Conservation (phyloP, 2,888 invertebrate species). For the Selenia dentaria region DNA sequence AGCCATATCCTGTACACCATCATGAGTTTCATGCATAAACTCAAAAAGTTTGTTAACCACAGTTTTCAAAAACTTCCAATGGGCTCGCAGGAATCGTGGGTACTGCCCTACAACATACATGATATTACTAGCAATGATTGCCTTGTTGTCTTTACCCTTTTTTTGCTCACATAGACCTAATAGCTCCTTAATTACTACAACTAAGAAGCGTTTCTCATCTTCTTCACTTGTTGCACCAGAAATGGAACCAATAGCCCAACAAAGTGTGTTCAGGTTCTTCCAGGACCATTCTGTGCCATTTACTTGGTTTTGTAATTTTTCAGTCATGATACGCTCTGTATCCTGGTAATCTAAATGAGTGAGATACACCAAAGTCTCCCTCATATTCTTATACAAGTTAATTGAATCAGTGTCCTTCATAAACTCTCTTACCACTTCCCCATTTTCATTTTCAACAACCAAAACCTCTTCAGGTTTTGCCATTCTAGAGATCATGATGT, state of each 20-base stretch:
- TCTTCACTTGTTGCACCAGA: conserved; percentile 99
- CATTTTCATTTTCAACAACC: conserved; percentile 99
- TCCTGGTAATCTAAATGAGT: conserved; percentile 99
- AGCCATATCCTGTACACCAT: conserved; percentile 99
- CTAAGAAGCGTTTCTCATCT: conserved; percentile 99
- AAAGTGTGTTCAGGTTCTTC: conserved; percentile 99
- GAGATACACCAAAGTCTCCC: conserved; percentile 98
- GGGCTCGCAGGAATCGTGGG: conserved; percentile 98
- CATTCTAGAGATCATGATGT: conserved; percentile 99
- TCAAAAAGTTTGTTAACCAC: conserved; percentile 99
- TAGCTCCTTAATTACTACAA: conserved; percentile 99
- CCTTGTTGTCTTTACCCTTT: conserved; percentile 99
- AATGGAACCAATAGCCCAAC: conserved; percentile 99
- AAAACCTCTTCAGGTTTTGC: conserved; percentile 99
- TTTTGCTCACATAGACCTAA: conserved; percentile 99
- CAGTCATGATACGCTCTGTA: conserved; percentile 99
- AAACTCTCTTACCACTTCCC: conserved; percentile 99
- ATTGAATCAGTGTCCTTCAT: conserved; percentile 99
- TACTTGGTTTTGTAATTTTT: conserved; percentile 98
- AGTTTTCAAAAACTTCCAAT: conserved; percentile 99
- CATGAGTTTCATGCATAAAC: conserved; percentile 99
- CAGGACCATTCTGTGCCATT: conserved; percentile 99
- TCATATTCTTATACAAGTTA: conserved; percentile 99
- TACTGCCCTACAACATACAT: conserved; percentile 99
- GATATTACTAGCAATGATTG: conserved; percentile 99